Evolutionary conservation across 2,797 vertebrate genomes (phyloP).

Genomic region (Eulemur mongoz): DNA sequence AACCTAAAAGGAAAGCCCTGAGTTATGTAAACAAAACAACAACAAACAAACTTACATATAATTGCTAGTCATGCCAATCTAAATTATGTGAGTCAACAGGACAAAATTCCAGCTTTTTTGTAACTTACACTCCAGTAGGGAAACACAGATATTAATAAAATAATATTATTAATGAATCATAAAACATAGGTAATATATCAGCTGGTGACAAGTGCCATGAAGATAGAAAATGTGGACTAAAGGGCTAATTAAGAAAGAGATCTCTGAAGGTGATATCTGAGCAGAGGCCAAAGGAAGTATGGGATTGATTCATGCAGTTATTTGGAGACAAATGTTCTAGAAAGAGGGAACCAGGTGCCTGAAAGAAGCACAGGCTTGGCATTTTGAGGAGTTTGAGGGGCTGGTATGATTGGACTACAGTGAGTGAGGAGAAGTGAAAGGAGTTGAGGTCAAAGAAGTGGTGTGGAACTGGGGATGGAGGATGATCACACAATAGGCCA

Average conservation of each 20-base stretch:
- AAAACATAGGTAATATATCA: neutral
- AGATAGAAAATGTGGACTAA: neutral
- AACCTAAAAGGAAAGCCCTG: neutral
- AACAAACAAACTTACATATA: neutral
- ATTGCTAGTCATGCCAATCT: neutral
- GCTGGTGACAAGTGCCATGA: neutral
- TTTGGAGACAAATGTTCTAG: neutral
- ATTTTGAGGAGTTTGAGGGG: neutral
- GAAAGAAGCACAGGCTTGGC: neutral
- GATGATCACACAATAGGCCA: rapidly evolving
- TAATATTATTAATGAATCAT: neutral
- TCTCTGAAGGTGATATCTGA: neutral
- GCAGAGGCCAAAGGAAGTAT: neutral
- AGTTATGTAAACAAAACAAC: neutral
- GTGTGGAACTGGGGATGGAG: too few species aligned
- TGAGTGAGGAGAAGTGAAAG: neutral
- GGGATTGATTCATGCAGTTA: neutral
- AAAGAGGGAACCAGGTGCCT: neutral
- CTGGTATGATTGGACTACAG: neutral
- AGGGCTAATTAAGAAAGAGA: neutral
- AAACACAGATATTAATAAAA: neutral
- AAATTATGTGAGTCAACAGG: neutral
- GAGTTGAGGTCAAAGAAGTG: neutral
- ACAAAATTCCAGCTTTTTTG: neutral
- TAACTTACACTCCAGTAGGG: neutral